Evolutionary conservation across 2,113 vertebrate species (phyloP).

Genomic region (Morphnarchus princeps): DNA sequence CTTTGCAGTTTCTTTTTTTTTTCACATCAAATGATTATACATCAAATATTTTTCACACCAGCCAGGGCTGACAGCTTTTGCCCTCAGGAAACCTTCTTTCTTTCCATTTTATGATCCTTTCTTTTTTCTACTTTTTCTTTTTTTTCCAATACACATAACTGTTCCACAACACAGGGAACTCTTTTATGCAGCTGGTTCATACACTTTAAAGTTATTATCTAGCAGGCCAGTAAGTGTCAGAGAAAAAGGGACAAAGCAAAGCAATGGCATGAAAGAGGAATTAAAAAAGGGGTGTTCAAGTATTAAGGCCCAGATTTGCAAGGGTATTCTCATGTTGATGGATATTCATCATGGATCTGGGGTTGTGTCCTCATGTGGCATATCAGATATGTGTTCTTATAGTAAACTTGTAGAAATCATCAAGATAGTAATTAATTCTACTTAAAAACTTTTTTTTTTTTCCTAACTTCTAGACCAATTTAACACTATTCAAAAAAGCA

Average conservation of each 20-base stretch:
- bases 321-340: neutral
- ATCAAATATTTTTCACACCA: neutral
- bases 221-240: neutral
- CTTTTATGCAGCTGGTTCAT: neutral
- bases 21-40: neutral
- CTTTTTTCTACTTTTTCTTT: too few species aligned
- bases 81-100: neutral
- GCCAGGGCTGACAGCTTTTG: neutral
- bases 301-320: neutral
- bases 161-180: neutral
- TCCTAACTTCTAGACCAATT: neutral
- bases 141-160: neutral
- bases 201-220: neutral
- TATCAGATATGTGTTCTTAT: neutral
- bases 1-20: neutral
- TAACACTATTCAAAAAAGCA: neutral
- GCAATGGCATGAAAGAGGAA: neutral
- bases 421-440: neutral
- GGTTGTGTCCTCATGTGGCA: neutral
- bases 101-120: neutral
- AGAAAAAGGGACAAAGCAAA: neutral
- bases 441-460: fast-evolving
- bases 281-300: neutral
- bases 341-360: neutral
- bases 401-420: neutral